Evolutionary conservation across 2,113 vertebrate species (phyloP).

Genomic region (Macroglossus sobrinus): DNA sequence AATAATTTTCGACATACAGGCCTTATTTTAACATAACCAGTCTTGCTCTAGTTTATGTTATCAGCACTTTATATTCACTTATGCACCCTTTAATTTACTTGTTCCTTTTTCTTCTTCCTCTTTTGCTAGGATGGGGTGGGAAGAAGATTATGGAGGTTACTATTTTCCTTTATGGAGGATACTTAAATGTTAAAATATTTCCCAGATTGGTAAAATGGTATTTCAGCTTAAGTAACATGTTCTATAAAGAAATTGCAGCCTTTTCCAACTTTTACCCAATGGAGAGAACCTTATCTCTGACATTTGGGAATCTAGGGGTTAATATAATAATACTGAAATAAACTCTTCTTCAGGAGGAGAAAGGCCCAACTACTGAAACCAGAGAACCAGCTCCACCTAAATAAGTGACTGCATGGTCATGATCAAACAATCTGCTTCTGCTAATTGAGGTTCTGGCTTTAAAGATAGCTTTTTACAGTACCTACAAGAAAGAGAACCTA

Average conservation of each 20-base stretch:
- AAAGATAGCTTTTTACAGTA: conserved; percentile 72
- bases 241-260: not conserved
- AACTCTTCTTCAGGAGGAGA: conserved; percentile 38
- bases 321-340: conserved; percentile 65
- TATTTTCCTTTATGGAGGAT: not conserved
- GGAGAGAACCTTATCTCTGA: not conserved
- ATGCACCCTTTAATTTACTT: not conserved
- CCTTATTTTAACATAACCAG: not conserved
- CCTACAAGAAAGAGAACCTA: conserved; percentile 74
- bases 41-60: not conserved
- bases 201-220: conserved; percentile 27
- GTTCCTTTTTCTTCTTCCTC: not conserved
- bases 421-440: conserved; percentile 60
- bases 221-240: not conserved
- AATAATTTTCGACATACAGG: conserved; percentile 19
- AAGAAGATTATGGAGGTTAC: not conserved
- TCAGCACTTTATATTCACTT: conserved; percentile 47
- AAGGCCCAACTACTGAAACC: conserved; percentile 36
- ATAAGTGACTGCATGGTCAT: conserved; percentile 65
- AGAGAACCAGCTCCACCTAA: conserved; percentile 66
- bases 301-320: conserved; percentile 37
- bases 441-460: conserved; percentile 63
- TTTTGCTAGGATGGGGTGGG: not conserved
- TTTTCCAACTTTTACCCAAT: not conserved
- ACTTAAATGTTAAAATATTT: conserved; percentile 50